Evolutionary conservation across 2,113 vertebrate species (phyloP).

Genomic region (Brienomyrus brachyistius): DNA sequence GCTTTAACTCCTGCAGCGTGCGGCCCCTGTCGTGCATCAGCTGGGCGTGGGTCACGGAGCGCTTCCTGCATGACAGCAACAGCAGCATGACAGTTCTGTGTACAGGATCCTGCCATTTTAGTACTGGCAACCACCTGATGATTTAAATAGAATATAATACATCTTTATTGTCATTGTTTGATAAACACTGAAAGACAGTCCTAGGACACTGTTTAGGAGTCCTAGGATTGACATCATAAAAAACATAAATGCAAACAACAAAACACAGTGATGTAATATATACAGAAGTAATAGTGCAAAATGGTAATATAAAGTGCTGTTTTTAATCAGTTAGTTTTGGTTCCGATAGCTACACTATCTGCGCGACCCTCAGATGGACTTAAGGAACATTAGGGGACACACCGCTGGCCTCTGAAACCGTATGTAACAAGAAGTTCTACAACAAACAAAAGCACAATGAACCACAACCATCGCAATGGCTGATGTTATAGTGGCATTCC

Average conservation of each 20-base stretch:
- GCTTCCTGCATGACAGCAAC: slow-evolving; percentile 58
- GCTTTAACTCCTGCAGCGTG: slow-evolving; percentile 79
- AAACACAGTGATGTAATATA: too few relatives aligned
- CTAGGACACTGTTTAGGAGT: too few relatives aligned
- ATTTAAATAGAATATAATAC: too few relatives aligned
- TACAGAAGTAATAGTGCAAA: too few relatives aligned
- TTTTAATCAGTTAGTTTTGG: background rate
- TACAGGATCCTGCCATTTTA: background rate
- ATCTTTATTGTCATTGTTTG: background rate
- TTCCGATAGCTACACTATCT: background rate
- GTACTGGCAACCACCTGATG: background rate
- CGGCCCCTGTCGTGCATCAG: slow-evolving; percentile 91
- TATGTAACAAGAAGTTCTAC: background rate
- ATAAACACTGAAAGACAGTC: background rate
- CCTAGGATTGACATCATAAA: background rate
- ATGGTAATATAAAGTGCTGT: too few relatives aligned
- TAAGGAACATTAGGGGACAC: background rate
- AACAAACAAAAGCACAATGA: background rate
- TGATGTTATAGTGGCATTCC: background rate
- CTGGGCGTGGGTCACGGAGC: slow-evolving; percentile 92
- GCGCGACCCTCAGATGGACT: background rate
- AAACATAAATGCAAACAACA: background rate
- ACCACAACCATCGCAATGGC: background rate
- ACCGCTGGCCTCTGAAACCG: background rate
- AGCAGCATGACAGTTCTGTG: background rate